Base-by-base conservation (phyloP, 2,113 vertebrate genomes). In the Neodon shergylaensis region DNA sequence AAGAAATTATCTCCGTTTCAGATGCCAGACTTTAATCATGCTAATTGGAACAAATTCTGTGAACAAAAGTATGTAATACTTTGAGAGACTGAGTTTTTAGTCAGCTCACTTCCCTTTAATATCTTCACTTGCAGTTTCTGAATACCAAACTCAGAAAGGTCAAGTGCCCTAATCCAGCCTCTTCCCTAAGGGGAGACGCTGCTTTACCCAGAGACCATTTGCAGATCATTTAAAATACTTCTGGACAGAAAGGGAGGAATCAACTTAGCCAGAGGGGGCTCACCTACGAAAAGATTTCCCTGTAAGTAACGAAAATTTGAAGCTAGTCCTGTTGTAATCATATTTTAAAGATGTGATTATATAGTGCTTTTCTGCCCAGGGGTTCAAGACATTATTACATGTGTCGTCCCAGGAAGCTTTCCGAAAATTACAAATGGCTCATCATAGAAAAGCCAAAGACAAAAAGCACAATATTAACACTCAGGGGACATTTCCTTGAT, bases 341-440 rank as follows among this genome's bases (percentile, higher is more conserved):
- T 95, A 97, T 96, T 93, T 96, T 94, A 95, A 77, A 96, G 95
- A 95, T 87, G 39, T 93, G 95, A 98, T 98, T 97, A 92, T 82
- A 78, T 84, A 66, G 94, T 94, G 76, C 17, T 97, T 97, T 97
- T 97, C 95, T 96, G 89, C 96, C 91, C 93, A 88, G 94, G 92
- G 95, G 93, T 94, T 97, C 96, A 90, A 90, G 89, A 78, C 52
- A 92, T 97, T 96, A 97, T 97, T 98, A 91, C 93, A 95, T 96
- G 88, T 96, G 87, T 96, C 94, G 5, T 97, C 84, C 65, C 33
- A 96, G 82, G 94, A 96, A 97, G 70, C 63, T 97, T 95, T 95
- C 91, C 39, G 1, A 65, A 91, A 97, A 97, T 97, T 97, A 93
- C 79, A 97, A 96, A 94, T 97, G 89, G 78, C 54, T 97, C 65